Conservation (phyloP, 1,140 invertebrate species). For the Venturia canescens region DNA sequence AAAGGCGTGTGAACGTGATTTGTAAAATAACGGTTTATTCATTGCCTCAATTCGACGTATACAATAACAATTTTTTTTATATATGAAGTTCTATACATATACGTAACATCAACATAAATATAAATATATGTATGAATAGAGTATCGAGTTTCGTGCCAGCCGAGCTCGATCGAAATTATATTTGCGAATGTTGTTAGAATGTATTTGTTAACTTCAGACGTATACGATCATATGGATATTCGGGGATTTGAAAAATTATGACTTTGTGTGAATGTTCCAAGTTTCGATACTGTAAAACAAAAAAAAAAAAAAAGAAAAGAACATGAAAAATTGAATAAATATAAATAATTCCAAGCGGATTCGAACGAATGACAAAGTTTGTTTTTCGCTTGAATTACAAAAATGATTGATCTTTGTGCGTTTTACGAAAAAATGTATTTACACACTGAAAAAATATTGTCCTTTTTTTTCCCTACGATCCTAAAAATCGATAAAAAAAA, state of each 20-base stretch:
- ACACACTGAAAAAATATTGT: too few species aligned
- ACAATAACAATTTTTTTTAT: not conserved
- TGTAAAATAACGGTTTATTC: not conserved
- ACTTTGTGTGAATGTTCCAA: not conserved
- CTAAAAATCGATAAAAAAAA: slow-evolving; percentile 9
- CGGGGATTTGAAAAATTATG: not conserved
- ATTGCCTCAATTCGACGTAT: not conserved
- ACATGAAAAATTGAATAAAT: not conserved
- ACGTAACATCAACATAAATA: slow-evolving; percentile 22
- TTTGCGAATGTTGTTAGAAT: slow-evolving; percentile 45
- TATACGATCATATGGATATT: too few species aligned
- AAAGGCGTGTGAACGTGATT: too few species aligned
- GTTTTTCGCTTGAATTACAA: not conserved
- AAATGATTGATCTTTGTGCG: not conserved
- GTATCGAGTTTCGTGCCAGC: slow-evolving; percentile 37
- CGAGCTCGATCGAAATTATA: slow-evolving; percentile 20
- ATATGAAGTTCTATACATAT: not conserved
- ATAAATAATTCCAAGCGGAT: not conserved
- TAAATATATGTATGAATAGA: slow-evolving; percentile 34
- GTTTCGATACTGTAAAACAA: not conserved
- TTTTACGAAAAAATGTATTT: too few species aligned
- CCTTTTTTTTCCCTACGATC: not conserved
- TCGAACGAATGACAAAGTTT: not conserved
- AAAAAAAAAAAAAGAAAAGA: not conserved
- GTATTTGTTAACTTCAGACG: slow-evolving; percentile 27